These are phyloP conservation scores for Nettapus auritus DNA, from an alignment of 2,113 vertebrate species.

Conservation along the genomic window DNA sequence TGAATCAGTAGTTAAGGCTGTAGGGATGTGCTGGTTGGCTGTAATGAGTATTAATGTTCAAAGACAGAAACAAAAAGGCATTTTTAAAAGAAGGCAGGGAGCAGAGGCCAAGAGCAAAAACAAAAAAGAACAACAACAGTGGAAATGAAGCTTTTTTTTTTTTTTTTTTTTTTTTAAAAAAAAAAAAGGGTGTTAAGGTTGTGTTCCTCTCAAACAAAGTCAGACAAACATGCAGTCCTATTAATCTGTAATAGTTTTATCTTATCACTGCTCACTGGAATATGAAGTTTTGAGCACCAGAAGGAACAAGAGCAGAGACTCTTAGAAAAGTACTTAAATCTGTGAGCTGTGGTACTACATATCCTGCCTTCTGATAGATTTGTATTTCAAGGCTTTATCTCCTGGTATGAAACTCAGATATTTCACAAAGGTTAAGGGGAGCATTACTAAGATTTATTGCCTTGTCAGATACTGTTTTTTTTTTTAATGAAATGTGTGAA, in stretches of 20 bases:
- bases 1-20: not conserved
- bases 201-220: not conserved
- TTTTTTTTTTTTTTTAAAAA: too few relatives aligned
- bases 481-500: not conserved
- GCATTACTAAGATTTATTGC: not conserved
- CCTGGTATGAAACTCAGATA: not conserved
- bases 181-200: not conserved
- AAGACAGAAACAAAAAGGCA: not conserved
- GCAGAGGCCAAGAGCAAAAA: not conserved
- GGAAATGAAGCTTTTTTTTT: not conserved
- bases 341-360: not conserved
- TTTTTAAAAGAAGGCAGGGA: accelerated
- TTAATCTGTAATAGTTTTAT: not conserved
- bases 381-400: not conserved
- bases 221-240: not conserved
- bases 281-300: not conserved
- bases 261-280: not conserved
- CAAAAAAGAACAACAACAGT: not conserved
- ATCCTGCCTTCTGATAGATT: not conserved
- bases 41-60: not conserved
- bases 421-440: not conserved
- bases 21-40: not conserved
- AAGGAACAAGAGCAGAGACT: not conserved
- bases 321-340: not conserved
- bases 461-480: not conserved